Base-by-base conservation (phyloP, 2,888 invertebrate species). In the Cacoxenus indagator region DNA sequence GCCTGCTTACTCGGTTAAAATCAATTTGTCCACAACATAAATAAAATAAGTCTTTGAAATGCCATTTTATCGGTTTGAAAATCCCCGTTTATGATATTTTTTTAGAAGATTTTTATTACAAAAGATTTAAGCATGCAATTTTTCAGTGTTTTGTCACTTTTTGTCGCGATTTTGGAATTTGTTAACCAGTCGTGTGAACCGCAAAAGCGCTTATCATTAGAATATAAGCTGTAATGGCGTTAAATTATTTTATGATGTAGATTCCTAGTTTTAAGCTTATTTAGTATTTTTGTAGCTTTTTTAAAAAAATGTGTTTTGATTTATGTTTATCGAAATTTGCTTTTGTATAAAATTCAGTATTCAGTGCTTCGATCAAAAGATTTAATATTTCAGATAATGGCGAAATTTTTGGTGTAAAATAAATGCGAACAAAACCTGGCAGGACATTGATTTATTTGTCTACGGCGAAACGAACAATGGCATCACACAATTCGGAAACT, bases 31-130 rank as follows among this genome's bases (percentile, higher is more conserved):
- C 51, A 71, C 64, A 72, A 76, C 76, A 78, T 78, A 80, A 82
- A 81, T 82, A 82, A 76, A 80, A 73, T 72, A 77, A 80, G 82
- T 80, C 80, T 77, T 76, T 78, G 76, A 76, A 72, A 80, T 76
- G 77, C 78, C 80, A 77, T 82, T 80, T 75, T 75, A 82, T 80
- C 75, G 79, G 78, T 76, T 82, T 27, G 22, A 77, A 71, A 57
- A 66, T 66, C 48, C 55, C 68, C 55, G 70, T 80, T 80, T 78
- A 80, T 69, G 74, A 77, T 78, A 70, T 67, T 59, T 51, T 22
- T 6, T 17, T 51, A 9, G 51, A 22, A 51, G 8, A 51, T 51
- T 19, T 17, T 51, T 51, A 51, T 22, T 22, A 11, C 8, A 19
- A 17, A 9, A 22, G 2, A 4, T n/a, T n/a, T n/a, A n/a, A n/a